Conservation (phyloP, 1,140 invertebrate species). For the Penaeus vannamei region DNA sequence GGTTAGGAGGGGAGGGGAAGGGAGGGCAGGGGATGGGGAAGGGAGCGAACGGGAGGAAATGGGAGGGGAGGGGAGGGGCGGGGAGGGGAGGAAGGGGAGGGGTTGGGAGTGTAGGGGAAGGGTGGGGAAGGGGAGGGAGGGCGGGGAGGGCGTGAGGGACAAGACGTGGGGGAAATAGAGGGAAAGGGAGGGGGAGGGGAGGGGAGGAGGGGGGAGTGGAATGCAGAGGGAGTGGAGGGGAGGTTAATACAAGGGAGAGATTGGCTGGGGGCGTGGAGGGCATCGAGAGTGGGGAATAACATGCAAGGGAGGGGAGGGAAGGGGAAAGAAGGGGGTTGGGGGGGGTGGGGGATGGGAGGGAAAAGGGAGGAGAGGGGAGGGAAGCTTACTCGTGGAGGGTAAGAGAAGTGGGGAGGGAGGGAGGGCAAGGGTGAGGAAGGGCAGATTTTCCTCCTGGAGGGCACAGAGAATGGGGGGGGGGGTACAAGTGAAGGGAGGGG, state of each 20-base stretch:
- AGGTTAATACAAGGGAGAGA: neutral
- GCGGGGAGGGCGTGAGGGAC: no score
- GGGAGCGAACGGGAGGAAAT: no score
- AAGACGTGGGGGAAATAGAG: no score
- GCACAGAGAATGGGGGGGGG: neutral
- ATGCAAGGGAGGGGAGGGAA: neutral
- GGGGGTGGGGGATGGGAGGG: no score
- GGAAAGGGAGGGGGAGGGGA: no score
- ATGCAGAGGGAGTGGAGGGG: neutral
- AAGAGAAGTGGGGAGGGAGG: neutral
- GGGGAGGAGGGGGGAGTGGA: no score
- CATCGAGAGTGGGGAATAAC: neutral
- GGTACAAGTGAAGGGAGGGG: neutral
- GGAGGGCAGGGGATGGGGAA: neutral
- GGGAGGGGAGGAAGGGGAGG: no score
- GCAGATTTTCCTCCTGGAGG: no score
- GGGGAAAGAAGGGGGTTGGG: neutral
- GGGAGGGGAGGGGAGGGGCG: no score
- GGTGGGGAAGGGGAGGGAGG: no score
- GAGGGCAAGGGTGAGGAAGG: neutral
- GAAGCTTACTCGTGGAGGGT: no score
- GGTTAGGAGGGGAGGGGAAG: no score
- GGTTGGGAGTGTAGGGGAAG: neutral
- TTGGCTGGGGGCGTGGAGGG: neutral
- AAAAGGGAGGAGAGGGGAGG: neutral